These are phyloP conservation scores for Aspidiotus destructor DNA, from an alignment of 2,888 invertebrate species.

Conservation along the genomic window DNA sequence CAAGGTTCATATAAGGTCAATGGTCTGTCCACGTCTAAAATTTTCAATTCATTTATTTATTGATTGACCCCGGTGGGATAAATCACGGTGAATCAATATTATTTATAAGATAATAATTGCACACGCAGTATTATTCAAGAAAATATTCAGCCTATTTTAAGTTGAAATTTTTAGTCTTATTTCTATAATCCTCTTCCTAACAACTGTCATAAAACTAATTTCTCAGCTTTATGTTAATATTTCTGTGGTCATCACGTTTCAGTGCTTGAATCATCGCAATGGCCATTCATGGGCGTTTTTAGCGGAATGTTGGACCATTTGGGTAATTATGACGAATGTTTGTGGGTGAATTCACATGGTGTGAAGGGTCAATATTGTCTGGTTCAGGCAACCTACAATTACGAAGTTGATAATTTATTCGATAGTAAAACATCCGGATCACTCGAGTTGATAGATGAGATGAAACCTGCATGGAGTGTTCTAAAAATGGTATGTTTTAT, in stretches of 20 bases:
- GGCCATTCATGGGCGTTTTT: conserved; percentile 35
- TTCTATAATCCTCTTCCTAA: no score
- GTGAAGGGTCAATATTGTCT: conserved; percentile 37
- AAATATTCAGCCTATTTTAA: no score
- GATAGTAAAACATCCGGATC: background rate
- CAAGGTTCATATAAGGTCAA: no score
- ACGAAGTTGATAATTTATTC: background rate
- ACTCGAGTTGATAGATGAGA: background rate
- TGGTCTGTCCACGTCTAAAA: no score
- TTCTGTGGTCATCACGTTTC: background rate
- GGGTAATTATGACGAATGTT: conserved; percentile 37
- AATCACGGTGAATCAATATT: no score
- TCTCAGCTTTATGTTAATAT: background rate
- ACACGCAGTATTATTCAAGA: no score
- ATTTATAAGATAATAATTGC: no score
- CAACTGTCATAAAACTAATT: background rate
- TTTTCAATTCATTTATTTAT: no score
- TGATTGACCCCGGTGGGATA: no score
- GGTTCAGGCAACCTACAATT: conserved; percentile 33
- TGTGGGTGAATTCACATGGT: conserved; percentile 25
- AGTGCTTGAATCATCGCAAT: conserved; percentile 36
- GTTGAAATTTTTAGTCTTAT: no score
- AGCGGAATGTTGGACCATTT: conserved; percentile 35
- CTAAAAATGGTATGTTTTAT: background rate
- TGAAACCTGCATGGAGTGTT: background rate